A percentile compares a stretch with the other conserved stretches of the same genome.
These are phyloP conservation scores for Parazoanthus atlanticus DNA, from an alignment of 92 coral and sea anemone species.

Conservation along the genomic window DNA sequence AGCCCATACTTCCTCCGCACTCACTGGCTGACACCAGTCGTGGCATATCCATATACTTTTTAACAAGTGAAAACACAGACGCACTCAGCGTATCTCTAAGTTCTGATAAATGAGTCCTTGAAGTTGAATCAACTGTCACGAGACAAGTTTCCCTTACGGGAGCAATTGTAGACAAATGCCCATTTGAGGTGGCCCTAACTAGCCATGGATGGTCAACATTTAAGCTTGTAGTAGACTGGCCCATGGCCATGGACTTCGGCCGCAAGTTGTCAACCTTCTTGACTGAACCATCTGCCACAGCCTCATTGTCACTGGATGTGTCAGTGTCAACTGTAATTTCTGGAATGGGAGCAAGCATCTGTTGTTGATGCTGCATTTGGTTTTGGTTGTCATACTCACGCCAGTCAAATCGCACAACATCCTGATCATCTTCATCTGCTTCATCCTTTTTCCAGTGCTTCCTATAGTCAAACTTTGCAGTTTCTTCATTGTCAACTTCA, in stretches of 20 bases:
- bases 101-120: constrained; percentile 67
- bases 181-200: constrained; percentile 66
- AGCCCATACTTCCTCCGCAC: constrained; percentile 85
- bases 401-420: constrained; percentile 46
- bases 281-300: neutral
- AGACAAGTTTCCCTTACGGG: constrained; percentile 76
- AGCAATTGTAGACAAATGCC: constrained; percentile 43
- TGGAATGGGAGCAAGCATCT: constrained; percentile 25
- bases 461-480: constrained; percentile 37
- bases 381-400: constrained; percentile 30
- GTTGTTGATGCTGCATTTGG: neutral
- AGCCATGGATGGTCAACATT: constrained; percentile 35
- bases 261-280: neutral
- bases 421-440: neutral
- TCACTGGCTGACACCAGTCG: constrained; percentile 80
- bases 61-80: constrained; percentile 81
- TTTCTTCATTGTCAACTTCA: constrained; percentile 61
- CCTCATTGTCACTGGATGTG: neutral
- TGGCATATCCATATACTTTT: constrained; percentile 78
- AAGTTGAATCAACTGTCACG: constrained; percentile 62
- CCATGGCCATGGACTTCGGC: constrained; percentile 34
- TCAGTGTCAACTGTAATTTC: constrained; percentile 27
- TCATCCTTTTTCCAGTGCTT: constrained; percentile 4
- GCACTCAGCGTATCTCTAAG: constrained; percentile 76
- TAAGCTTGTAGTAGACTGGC: constrained; percentile 18